Conservation (phyloP, 2,113 vertebrate genomes). For the Indicator maculatus region DNA sequence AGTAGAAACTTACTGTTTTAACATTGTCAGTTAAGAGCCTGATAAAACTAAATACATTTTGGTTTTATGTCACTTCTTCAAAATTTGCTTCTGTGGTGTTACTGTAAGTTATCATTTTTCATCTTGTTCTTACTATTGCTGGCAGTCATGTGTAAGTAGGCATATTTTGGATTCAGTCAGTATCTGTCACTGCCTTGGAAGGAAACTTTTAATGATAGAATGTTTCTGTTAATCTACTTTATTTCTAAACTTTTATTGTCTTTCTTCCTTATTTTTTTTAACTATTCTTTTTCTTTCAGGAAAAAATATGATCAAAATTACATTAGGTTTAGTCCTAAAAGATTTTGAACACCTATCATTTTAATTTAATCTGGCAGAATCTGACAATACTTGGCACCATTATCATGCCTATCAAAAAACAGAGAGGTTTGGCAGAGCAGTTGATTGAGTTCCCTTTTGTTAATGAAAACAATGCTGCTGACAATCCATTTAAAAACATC, state of each 20-base stretch:
- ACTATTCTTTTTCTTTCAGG: constrained; percentile 1
- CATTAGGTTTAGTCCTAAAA: constrained; percentile 4
- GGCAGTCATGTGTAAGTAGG: not conserved
- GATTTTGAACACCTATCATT: constrained; percentile 48
- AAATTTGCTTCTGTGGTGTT: not conserved
- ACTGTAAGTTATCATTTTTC: not conserved
- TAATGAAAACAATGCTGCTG: constrained; percentile 55
- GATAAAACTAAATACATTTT: not conserved
- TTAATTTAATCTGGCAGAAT: constrained; percentile 41
- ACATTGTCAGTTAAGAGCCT: not conserved
- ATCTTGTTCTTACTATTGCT: not conserved
- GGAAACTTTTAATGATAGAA: constrained; percentile 3
- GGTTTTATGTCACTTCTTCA: not conserved
- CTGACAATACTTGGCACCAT: constrained; percentile 13
- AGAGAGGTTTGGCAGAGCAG: constrained; percentile 38
- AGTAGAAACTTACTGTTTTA: not conserved
- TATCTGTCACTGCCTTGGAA: not conserved
- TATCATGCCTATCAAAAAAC: constrained; percentile 44
- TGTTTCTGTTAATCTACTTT: not conserved
- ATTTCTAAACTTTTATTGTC: constrained; percentile 5
- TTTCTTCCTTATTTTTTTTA: constrained; percentile 18
- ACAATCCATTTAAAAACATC: constrained; percentile 51
- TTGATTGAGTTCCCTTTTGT: constrained; percentile 62
- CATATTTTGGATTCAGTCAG: not conserved
- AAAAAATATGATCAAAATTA: constrained; percentile 16